Percentiles rank a stretch among this genome's conserved stretches.
These are phyloP conservation scores for Trichonephila inaurata DNA, from an alignment of 1,140 invertebrate species.

Conservation along the genomic window DNA sequence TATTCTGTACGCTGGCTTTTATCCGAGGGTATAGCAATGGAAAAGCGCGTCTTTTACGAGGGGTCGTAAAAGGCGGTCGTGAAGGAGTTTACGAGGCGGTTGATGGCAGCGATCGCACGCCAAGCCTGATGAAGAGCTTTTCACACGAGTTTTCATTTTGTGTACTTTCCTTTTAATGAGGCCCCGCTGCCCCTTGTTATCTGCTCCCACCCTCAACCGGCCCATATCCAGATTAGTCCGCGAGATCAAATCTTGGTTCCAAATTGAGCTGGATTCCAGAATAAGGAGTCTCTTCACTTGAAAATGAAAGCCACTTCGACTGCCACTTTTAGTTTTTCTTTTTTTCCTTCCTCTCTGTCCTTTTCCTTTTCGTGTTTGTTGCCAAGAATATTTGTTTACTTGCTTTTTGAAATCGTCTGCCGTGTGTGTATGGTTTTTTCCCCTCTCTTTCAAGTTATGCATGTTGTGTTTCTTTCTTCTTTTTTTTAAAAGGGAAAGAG, in stretches of 20 bases:
- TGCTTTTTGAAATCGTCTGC: constrained; percentile 13
- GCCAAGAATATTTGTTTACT: not conserved
- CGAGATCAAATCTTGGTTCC: constrained; percentile 67
- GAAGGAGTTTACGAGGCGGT: constrained; percentile 73
- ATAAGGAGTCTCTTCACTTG: constrained; percentile 54
- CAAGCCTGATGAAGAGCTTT: constrained; percentile 75
- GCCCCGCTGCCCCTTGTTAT: constrained; percentile 71
- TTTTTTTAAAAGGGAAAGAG: not conserved
- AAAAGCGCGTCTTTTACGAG: constrained; percentile 75
- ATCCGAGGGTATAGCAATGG: constrained; percentile 38
- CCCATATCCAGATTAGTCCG: constrained; percentile 64
- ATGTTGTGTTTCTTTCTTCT: not conserved
- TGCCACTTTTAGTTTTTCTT: not conserved
- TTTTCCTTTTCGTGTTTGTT: constrained; percentile 9
- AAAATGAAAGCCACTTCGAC: constrained; percentile 62
- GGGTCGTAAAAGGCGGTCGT: constrained; percentile 74
- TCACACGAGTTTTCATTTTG: constrained; percentile 77
- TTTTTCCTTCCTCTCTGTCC: not conserved
- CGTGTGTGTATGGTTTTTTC: not conserved
- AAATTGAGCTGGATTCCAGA: constrained; percentile 67
- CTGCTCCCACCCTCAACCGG: constrained; percentile 40
- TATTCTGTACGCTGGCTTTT: constrained; percentile 28
- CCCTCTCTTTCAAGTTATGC: not conserved
- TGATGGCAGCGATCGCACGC: constrained; percentile 72
- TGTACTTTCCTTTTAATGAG: constrained; percentile 77